Evolutionary conservation across 2,888 invertebrate species (phyloP).

Genomic region (Antheraea yamamai): DNA sequence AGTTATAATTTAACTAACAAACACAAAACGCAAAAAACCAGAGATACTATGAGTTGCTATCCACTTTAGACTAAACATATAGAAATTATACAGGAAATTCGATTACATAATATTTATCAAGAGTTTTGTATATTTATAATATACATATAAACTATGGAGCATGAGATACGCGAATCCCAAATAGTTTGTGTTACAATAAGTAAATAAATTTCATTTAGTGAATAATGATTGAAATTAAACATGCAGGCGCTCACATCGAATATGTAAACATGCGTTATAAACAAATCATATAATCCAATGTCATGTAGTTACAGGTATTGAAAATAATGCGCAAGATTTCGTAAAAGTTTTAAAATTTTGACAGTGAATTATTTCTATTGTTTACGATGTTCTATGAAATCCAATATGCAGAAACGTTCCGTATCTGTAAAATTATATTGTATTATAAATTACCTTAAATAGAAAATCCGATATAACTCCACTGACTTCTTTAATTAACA

Average conservation of each 20-base stretch:
- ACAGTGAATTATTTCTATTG: not conserved
- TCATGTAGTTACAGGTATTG: not conserved
- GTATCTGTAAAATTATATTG: not conserved
- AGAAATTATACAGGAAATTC: not conserved
- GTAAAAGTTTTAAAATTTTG: not conserved
- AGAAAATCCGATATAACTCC: not conserved
- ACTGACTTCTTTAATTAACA: not conserved
- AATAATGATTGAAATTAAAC: constrained; percentile 8
- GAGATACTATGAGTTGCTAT: too few species aligned
- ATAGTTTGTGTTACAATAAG: not conserved
- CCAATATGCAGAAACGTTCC: not conserved
- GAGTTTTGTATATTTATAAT: not conserved
- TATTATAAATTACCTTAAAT: not conserved
- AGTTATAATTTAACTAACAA: too few species aligned
- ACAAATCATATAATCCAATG: constrained; percentile 10
- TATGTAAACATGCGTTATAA: constrained; percentile 1
- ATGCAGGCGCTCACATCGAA: not conserved
- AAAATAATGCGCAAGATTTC: not conserved
- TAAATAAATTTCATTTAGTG: constrained; percentile 9
- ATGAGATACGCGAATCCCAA: not conserved
- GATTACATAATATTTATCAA: constrained; percentile 3
- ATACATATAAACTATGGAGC: not conserved
- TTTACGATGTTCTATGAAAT: not conserved
- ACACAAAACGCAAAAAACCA: too few species aligned
- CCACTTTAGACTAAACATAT: too few species aligned